phyloP scores from a whole-genome alignment of 1,140 invertebrate genomes.

The Heliconius congener region DNA sequence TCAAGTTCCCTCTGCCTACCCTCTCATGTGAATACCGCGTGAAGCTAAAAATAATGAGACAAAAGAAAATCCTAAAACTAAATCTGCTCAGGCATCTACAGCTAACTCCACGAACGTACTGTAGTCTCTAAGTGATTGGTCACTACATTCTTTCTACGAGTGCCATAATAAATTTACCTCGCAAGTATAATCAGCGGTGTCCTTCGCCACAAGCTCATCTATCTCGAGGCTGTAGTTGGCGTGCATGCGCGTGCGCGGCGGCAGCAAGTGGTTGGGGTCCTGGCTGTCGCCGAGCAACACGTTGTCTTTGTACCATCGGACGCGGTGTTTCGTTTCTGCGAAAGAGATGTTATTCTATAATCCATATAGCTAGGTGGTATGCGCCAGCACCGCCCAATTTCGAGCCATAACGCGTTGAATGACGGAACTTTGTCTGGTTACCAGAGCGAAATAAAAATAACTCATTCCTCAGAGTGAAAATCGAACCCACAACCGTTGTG shows the following conservation, averaged over 20 bases:
- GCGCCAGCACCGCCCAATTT: too few relatives aligned
- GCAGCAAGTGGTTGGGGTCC: conserved; percentile 55
- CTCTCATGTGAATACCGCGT: too few relatives aligned
- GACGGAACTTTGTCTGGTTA: neutral
- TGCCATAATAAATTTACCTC: conserved; percentile 60
- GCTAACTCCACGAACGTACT: too few relatives aligned
- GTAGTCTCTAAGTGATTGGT: too few relatives aligned
- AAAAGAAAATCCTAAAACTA: too few relatives aligned
- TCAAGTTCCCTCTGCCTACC: too few relatives aligned
- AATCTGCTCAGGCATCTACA: too few relatives aligned
- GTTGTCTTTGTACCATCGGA: conserved; percentile 81
- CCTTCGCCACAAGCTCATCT: conserved; percentile 81
- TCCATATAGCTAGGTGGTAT: neutral
- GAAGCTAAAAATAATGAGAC: too few relatives aligned
- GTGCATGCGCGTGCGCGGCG: conserved; percentile 83
- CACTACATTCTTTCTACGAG: too few relatives aligned
- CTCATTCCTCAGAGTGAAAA: neutral
- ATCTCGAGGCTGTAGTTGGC: conserved; percentile 88
- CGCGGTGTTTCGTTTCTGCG: conserved; percentile 34
- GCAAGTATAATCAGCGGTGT: conserved; percentile 89
- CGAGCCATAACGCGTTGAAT: neutral
- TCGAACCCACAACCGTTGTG: neutral
- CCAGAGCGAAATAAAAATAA: neutral
- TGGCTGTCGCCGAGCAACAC: conserved; percentile 84
- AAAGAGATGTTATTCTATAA: neutral